Conservation (phyloP, 2,797 vertebrate species). For the Falco berigora region DNA sequence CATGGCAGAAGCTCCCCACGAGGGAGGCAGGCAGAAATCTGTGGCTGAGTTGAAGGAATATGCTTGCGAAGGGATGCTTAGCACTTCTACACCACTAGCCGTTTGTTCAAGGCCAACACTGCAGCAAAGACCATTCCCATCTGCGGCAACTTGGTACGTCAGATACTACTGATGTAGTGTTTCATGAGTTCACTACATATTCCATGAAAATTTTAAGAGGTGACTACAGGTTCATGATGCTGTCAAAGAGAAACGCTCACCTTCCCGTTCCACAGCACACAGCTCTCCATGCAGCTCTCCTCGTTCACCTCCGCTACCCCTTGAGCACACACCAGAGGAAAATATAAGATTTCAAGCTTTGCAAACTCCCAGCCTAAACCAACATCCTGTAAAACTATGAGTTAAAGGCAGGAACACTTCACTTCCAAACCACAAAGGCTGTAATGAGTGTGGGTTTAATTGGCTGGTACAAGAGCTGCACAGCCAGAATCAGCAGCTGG, state of each 20-base stretch:
- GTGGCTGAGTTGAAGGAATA: background rate
- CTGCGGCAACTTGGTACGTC: background rate
- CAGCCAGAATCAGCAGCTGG: slow-evolving; percentile 44
- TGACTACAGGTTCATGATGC: background rate
- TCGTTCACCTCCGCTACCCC: background rate
- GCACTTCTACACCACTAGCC: background rate
- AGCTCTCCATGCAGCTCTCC: background rate
- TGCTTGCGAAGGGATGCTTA: background rate
- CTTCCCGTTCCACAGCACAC: background rate
- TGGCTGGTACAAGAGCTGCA: slow-evolving; percentile 33
- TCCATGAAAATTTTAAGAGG: background rate
- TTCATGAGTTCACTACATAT: background rate
- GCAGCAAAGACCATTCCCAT: background rate
- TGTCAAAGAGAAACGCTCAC: background rate
- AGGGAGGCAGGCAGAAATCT: background rate
- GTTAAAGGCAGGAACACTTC: slow-evolving; percentile 48
- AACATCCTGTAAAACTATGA: slow-evolving; percentile 48
- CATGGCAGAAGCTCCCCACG: background rate
- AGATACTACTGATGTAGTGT: background rate
- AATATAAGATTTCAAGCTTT: slow-evolving; percentile 6
- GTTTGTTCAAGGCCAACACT: background rate
- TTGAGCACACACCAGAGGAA: background rate
- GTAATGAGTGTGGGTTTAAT: slow-evolving; percentile 48
- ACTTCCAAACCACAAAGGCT: slow-evolving; percentile 58
- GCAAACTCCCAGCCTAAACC: slow-evolving; percentile 51